phyloP scores from a whole-genome alignment of 1,140 invertebrate genomes.

The Sinonovacula constricta region DNA sequence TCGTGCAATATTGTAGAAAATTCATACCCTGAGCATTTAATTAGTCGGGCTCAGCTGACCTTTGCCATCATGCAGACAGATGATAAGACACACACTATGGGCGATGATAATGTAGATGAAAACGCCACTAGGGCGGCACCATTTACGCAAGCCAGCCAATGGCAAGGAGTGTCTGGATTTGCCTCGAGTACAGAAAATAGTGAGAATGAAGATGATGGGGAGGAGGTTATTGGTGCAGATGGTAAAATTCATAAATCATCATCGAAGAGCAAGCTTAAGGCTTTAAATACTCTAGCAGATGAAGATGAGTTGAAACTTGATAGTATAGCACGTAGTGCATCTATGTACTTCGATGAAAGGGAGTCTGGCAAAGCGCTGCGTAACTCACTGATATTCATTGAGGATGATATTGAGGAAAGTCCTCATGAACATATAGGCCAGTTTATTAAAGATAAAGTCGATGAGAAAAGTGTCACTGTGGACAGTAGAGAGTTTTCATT shows the following conservation, averaged over 20 bases:
- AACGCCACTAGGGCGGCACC: conserved; percentile 76
- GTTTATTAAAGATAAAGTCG: conserved; percentile 46
- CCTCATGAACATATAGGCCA: conserved; percentile 37
- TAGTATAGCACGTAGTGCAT: conserved; percentile 68
- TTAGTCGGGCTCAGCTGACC: conserved; percentile 68
- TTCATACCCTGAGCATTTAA: conserved; percentile 55
- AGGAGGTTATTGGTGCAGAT: conserved; percentile 54
- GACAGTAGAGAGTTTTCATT: conserved; percentile 38
- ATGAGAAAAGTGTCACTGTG: conserved; percentile 39
- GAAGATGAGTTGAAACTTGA: conserved; percentile 71
- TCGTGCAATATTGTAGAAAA: conserved; percentile 61
- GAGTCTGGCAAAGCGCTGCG: conserved; percentile 58
- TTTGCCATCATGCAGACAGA: conserved; percentile 73
- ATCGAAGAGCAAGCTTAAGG: conserved; percentile 52
- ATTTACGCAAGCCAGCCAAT: conserved; percentile 77
- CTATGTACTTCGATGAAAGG: conserved; percentile 68
- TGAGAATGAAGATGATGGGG: conserved; percentile 64
- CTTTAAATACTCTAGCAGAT: conserved; percentile 70
- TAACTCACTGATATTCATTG: conserved; percentile 68
- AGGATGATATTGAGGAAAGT: conserved; percentile 65
- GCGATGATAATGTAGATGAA: conserved; percentile 74
- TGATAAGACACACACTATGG: conserved; percentile 73
- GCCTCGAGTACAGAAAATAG: conserved; percentile 71
- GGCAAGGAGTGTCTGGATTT: conserved; percentile 70
- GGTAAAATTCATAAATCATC: conserved; percentile 55